A percentile compares a stretch with the other conserved stretches of the same genome.
Conservation (phyloP, 2,888 invertebrate genomes). For the Drosophila maculinotata region DNA sequence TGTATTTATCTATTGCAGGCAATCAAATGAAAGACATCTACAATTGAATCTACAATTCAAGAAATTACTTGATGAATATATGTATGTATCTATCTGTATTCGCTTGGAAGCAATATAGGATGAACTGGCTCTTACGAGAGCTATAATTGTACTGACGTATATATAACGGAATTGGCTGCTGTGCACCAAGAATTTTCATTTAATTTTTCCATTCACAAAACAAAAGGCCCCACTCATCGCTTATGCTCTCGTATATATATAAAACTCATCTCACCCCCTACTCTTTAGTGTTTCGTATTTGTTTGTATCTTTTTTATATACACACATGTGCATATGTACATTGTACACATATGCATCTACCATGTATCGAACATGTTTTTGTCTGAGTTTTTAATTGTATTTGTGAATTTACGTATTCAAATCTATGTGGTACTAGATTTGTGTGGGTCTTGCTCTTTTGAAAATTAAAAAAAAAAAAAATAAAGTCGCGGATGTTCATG, state of each 20-base stretch:
- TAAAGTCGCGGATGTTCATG: conserved; percentile 66
- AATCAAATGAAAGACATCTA: conserved; percentile 25
- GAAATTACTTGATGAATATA: conserved; percentile 15
- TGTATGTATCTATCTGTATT: conserved; percentile 33
- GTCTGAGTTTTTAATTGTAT: conserved; percentile 32
- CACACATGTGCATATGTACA: conserved; percentile 17
- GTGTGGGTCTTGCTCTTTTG: conserved; percentile 51
- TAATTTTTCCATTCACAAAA: conserved; percentile 73
- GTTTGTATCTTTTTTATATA: conserved; percentile 42
- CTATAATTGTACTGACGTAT: conserved; percentile 67
- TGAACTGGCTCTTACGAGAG: conserved; percentile 65
- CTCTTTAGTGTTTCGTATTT: conserved; percentile 40
- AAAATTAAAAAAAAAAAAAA: conserved; percentile 62
- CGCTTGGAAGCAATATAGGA: conserved; percentile 15
- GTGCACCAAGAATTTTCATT: conserved; percentile 71
- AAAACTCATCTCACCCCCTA: conserved; percentile 31
- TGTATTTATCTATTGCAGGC: conserved; percentile 6
- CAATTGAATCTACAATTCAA: too few relatives aligned
- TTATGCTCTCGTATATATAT: conserved; percentile 37
- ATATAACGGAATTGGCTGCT: conserved; percentile 64
- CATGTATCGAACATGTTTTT: conserved; percentile 17
- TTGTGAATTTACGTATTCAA: conserved; percentile 52
- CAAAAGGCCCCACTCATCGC: conserved; percentile 65
- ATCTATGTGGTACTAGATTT: conserved; percentile 23
- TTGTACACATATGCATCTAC: conserved; percentile 7